Base-by-base conservation (phyloP, 1,140 invertebrate species). In the Bombus balteatus region DNA sequence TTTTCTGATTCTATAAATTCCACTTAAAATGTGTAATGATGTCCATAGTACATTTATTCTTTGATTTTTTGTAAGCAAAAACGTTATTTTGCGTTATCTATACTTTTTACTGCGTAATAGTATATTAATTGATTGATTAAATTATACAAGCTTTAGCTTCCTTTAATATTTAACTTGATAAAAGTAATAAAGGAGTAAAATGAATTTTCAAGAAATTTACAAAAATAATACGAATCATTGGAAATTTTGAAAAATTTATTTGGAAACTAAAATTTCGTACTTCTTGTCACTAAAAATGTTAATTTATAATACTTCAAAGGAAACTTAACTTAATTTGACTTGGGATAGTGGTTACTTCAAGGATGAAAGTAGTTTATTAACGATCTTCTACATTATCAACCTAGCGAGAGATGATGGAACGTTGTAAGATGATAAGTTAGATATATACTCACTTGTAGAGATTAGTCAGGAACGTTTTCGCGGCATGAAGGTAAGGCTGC, bases 401-500 rank as follows among this genome's bases (percentile, higher is more conserved):
- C 28, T 41, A 57, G 15, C 15, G 0, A 13, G 6, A 34, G 41
- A 39, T 12, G 73, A 22, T 22, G 18, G n/a, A 34, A 25, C 2
- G 18, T 76, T 83, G 13, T 32, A 47, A 76, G 81, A 83, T 68
- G 81, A 57, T 68, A 57, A 78, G 71, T 57, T 65, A 62, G 39
- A 79, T 39, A 53, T 34, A 71, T 41, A 93, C 96, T 95, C 94
- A 98, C 97, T 97, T 97, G 94, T 98, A 98, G 85, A 99, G 96
- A 96, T 98, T 98, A 91, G 97, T 96, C 90, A 99, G 97, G 96
- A 99, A 98, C 92, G 97, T 96, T 93, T 97, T 96, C 73, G 98
- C 97, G 83, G 98, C 97, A 92, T 97, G 96, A 57, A 99, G 97
- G 96, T 98, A 98, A 57, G 99, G 98, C 87, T 98, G 96, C 94